phyloP scores from a whole-genome alignment of 2,113 vertebrate species.

The Corvus hawaiiensis region DNA sequence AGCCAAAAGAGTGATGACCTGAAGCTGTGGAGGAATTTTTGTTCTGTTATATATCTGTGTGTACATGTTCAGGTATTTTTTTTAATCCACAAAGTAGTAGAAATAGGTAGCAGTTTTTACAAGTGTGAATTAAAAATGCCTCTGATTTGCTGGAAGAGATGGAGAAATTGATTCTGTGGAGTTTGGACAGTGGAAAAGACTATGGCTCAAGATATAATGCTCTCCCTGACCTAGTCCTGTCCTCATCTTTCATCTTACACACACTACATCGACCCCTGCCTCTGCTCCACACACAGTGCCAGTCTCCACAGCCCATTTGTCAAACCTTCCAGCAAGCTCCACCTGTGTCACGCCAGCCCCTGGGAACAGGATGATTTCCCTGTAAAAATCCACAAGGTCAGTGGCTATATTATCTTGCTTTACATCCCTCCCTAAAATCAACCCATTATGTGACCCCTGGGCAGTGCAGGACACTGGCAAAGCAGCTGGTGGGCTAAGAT shows the following conservation, averaged over 20 bases:
- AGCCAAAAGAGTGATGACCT: constrained; percentile 13
- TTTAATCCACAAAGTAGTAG: background rate
- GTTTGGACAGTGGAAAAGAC: background rate
- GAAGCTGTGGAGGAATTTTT: background rate
- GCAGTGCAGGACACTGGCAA: background rate
- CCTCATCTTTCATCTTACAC: constrained; percentile 28
- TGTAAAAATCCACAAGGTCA: constrained; percentile 28
- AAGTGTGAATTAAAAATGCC: background rate
- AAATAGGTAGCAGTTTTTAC: background rate
- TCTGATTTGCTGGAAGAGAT: background rate
- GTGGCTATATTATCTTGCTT: background rate
- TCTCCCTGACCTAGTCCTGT: constrained; percentile 40
- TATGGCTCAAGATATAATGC: background rate
- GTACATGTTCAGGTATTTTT: background rate
- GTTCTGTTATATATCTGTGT: background rate
- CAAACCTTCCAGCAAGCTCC: background rate
- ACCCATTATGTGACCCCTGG: background rate
- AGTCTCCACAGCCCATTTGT: background rate
- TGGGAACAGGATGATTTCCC: background rate
- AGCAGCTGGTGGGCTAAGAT: background rate
- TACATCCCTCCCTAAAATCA: background rate
- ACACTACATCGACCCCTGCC: background rate
- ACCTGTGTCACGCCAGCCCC: background rate
- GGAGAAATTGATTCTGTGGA: background rate
- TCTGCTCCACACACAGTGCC: background rate